Conservation (phyloP, 2,888 invertebrate species). For the Halocaridina rubra region DNA sequence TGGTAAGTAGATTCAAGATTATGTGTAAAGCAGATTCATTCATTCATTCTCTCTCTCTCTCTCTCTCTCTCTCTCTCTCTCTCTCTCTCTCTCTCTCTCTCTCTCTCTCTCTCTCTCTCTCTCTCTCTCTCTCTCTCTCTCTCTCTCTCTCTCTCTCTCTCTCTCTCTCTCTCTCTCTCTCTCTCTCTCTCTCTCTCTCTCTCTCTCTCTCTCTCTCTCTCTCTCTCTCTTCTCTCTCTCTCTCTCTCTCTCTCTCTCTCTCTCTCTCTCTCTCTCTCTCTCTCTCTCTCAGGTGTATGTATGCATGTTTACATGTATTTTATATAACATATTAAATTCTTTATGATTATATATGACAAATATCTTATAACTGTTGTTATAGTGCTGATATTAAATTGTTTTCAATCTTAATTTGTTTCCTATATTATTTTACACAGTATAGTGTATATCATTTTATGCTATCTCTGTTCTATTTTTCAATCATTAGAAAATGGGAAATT, state of each 20-base stretch:
- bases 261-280: conserved; percentile 4
- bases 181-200: not conserved
- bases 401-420: too few species aligned
- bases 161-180: not conserved
- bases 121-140: not conserved
- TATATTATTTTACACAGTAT: too few species aligned
- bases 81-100: not conserved
- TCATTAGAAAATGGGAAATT: too few species aligned
- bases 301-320: too few species aligned
- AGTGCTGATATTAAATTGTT: too few species aligned
- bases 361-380: too few species aligned
- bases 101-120: not conserved
- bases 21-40: not conserved
- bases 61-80: not conserved
- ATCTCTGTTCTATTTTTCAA: too few species aligned
- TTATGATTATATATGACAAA: too few species aligned
- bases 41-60: not conserved
- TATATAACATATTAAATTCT: too few species aligned
- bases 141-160: not conserved
- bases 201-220: conserved; percentile 4
- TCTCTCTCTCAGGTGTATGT: too few species aligned
- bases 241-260: not conserved
- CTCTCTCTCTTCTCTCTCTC: not conserved
- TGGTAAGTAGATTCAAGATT: not conserved
- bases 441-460: too few species aligned